Percentiles rank a stretch among this genome's conserved stretches.
Conservation (phyloP, 2,113 vertebrate species). For the Danionella cerebrum region DNA sequence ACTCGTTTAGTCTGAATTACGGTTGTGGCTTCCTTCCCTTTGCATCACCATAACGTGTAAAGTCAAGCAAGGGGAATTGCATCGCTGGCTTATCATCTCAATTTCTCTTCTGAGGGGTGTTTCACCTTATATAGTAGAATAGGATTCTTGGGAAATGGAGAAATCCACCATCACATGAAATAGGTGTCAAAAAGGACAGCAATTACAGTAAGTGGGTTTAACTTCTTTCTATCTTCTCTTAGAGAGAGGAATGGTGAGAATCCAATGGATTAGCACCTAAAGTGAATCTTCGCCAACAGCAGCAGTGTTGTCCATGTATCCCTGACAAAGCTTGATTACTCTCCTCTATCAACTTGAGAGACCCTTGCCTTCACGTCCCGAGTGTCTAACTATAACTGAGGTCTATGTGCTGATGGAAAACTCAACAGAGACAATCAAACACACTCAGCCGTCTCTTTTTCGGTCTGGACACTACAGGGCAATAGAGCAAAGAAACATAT, state of each 20-base stretch:
- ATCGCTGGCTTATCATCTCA: slow-evolving; percentile 1
- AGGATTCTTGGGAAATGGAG: slow-evolving; percentile 17
- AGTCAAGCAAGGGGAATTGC: slow-evolving; percentile 8
- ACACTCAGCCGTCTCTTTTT: neutral
- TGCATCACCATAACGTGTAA: neutral
- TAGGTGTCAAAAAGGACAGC: slow-evolving; percentile 31
- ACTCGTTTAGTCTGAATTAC: no score
- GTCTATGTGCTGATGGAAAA: slow-evolving; percentile 18
- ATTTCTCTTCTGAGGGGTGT: slow-evolving; percentile 3
- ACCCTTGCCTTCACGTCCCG: slow-evolving; percentile 37
- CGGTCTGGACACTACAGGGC: neutral
- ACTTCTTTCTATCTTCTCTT: slow-evolving; percentile 29
- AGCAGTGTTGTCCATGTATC: slow-evolving; percentile 21
- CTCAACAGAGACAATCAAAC: slow-evolving; percentile 8
- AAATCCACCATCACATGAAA: slow-evolving; percentile 23
- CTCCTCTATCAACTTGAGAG: slow-evolving; percentile 37
- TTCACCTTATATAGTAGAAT: slow-evolving; percentile 12
- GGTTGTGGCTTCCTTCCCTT: neutral
- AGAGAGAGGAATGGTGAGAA: slow-evolving; percentile 28
- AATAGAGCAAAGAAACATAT: neutral
- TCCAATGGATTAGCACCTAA: slow-evolving; percentile 31
- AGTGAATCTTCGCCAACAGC: slow-evolving; percentile 28
- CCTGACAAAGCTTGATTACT: slow-evolving; percentile 26
- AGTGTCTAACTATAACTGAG: slow-evolving; percentile 15
- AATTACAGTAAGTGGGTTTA: slow-evolving; percentile 41